Percentiles rank a stretch among this genome's conserved stretches.
These are phyloP conservation scores for Thumatha senex DNA, from an alignment of 2,888 invertebrate species.

Conservation along the genomic window DNA sequence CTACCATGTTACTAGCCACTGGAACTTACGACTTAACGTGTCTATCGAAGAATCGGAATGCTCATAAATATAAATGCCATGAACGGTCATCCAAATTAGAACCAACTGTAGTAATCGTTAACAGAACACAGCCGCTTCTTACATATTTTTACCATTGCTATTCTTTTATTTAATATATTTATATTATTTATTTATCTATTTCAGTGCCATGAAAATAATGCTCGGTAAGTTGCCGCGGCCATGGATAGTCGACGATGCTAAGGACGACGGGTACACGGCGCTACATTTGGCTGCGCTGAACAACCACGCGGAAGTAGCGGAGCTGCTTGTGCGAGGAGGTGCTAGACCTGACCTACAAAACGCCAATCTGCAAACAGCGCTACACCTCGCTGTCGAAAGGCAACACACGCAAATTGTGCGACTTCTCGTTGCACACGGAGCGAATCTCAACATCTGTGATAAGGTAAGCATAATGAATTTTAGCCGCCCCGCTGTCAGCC, in stretches of 20 bases:
- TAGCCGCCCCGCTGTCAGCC: too few relatives aligned
- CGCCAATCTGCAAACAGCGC: constrained; percentile 95
- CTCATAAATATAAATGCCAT: too few relatives aligned
- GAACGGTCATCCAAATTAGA: too few relatives aligned
- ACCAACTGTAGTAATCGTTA: too few relatives aligned
- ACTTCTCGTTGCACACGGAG: constrained; percentile 95
- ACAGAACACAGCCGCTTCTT: too few relatives aligned
- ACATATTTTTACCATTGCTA: too few relatives aligned
- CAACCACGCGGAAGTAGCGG: constrained; percentile 98
- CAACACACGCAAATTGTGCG: constrained; percentile 99
- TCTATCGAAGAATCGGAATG: too few relatives aligned
- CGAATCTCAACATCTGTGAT: constrained; percentile 97
- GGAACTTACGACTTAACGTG: too few relatives aligned
- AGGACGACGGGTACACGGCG: constrained; percentile 99
- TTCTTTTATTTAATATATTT: too few relatives aligned
- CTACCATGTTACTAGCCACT: too few relatives aligned
- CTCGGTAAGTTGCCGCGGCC: constrained; percentile 95
- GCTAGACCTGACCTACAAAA: constrained; percentile 98
- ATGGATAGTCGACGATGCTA: constrained; percentile 99
- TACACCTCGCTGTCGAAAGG: constrained; percentile 97
- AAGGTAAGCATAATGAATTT: constrained; percentile 85
- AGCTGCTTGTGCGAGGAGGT: constrained; percentile 93
- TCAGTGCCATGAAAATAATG: constrained; percentile 97
- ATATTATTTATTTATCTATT: too few relatives aligned
- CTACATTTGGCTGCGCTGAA: constrained; percentile 97